Conservation (phyloP, 1,140 invertebrate species). For the Ylistrum balloti region DNA sequence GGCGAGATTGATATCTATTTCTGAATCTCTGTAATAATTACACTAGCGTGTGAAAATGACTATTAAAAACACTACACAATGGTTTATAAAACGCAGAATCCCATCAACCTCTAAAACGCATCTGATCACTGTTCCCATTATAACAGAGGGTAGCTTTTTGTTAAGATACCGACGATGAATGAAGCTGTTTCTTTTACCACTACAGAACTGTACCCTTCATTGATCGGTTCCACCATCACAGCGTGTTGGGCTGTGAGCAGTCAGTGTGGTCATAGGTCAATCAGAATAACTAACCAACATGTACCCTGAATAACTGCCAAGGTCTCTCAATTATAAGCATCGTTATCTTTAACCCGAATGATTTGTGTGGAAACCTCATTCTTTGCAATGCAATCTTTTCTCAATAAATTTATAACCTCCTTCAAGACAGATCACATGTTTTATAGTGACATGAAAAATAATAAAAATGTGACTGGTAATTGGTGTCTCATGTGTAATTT, state of each 20-base stretch:
- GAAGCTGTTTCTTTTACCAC: constrained; percentile 27
- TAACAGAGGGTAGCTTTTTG: not conserved
- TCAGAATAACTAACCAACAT: not conserved
- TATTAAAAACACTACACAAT: not conserved
- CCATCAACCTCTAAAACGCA: not conserved
- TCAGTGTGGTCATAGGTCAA: not conserved
- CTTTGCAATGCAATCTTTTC: too few relatives aligned
- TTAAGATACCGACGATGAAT: constrained; percentile 1
- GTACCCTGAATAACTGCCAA: not conserved
- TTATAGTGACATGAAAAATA: too few relatives aligned
- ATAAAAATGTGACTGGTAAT: too few relatives aligned
- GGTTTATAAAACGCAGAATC: not conserved
- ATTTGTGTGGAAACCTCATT: too few relatives aligned
- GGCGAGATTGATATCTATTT: too few relatives aligned
- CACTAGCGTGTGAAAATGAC: not conserved
- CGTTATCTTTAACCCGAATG: too few relatives aligned
- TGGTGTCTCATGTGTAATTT: too few relatives aligned
- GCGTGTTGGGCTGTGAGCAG: not conserved
- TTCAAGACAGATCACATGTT: too few relatives aligned
- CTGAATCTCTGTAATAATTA: not conserved
- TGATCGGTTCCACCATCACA: not conserved
- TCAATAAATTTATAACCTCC: too few relatives aligned
- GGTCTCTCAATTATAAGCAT: not conserved
- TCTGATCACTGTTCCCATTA: not conserved
- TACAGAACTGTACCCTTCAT: constrained; percentile 34